These are phyloP conservation scores for Tympanuchus pallidicinctus DNA, from an alignment of 2,113 vertebrate species.

Conservation along the genomic window DNA sequence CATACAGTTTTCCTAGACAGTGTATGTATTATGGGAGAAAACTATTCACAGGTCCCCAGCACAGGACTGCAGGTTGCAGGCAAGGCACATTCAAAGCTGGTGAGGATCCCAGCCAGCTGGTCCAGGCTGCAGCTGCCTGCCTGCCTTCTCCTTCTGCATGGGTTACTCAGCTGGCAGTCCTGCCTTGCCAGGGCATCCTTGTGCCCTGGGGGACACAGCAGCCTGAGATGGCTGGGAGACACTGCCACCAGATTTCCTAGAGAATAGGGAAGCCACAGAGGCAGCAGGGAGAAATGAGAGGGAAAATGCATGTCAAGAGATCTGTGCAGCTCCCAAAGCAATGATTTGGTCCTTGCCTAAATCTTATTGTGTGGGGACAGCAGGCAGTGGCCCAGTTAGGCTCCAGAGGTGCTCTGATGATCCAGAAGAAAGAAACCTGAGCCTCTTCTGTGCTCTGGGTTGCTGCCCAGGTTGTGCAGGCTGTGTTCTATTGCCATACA, in stretches of 20 bases:
- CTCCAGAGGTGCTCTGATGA: neutral
- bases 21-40: neutral
- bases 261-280: neutral
- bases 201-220: neutral
- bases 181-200: neutral
- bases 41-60: neutral
- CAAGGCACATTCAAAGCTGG: neutral
- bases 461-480: neutral
- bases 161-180: neutral
- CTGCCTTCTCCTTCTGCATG: neutral
- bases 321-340: neutral
- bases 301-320: neutral
- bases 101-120: accelerated
- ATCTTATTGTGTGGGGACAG: neutral
- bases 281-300: neutral
- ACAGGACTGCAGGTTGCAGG: neutral
- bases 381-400: neutral
- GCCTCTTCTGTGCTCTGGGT: neutral
- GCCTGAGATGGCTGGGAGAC: neutral
- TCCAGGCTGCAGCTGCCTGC: neutral
- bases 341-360: neutral
- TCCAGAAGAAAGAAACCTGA: neutral
- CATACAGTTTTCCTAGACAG: neutral
- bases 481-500: neutral
- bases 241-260: neutral